Evolutionary conservation across 2,113 vertebrate genomes (phyloP), one percentile per base, ranked within the genome.

Genomic region (Centrocercus urophasianus): DNA sequence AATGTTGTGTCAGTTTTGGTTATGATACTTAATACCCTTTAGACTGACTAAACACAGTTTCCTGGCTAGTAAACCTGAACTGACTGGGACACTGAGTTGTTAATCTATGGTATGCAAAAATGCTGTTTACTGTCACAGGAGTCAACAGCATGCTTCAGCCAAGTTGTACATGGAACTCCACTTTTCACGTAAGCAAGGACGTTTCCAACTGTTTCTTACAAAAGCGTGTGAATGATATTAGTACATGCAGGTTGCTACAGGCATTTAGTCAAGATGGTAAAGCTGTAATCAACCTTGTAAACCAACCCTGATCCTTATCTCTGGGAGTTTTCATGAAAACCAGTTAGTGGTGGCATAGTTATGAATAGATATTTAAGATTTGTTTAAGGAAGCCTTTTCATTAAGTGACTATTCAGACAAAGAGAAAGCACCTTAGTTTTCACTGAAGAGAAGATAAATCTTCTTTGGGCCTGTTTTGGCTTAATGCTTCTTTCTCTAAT

Each of bases 71-170:
- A 80, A 80, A 32, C 11, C 18, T 11, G 6, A 30, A 21, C 25
- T 43, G 4, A 0, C 0, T 4, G 25, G 32, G 64, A 38, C 38
- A 10, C 38, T 47, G 11, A 72, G 24, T 38, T 73, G 21, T 76
- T 47, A 83, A 24, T 0, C 0, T 61, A 22, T 0, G 0, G 10
- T 38, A 16, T 27, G 34, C 50, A 14, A 40, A 3, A 40, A 36
- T 60, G 11, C 3, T 83, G 24, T 64, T 64, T 40, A 13, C 11
- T 88, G 9, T 21, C 28, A 50, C 9, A 60, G 27, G 17, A 79
- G 11, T 15, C 43, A 24, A 28, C 2, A 1, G 60, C 18, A 16
- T 48, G 12, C 27, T 79, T 83, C 52, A 70, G 28, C 6, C 34
- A 25, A 19, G 34, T 45, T 43, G 45, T 18, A 59, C 8, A 25